Percentiles rank a stretch among this genome's conserved stretches.
phyloP scores from a whole-genome alignment of 2,113 vertebrate species.

The Litocranius walleri region DNA sequence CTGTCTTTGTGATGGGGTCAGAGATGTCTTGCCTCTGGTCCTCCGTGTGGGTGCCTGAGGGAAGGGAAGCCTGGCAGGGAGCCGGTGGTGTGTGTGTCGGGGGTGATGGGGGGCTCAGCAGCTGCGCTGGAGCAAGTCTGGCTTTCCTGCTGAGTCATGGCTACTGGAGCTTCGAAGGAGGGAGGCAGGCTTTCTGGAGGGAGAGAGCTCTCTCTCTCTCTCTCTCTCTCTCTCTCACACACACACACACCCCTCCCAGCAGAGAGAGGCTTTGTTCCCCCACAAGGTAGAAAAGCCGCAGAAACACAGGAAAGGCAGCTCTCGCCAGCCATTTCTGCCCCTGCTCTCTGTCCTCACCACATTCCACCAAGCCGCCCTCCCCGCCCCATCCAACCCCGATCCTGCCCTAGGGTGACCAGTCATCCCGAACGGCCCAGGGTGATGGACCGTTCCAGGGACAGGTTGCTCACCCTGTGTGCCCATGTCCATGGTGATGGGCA shows the following conservation, averaged over 20 bases:
- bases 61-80: neutral
- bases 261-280: neutral
- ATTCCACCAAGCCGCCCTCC: neutral
- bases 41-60: neutral
- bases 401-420: neutral
- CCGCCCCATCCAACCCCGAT: rapidly evolving
- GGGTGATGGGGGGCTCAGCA: neutral
- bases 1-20: neutral
- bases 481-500: neutral
- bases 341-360: neutral
- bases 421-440: neutral
- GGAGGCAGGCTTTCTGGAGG: neutral
- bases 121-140: neutral
- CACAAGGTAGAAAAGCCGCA: neutral
- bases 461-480: rapidly evolving
- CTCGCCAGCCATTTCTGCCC: neutral
- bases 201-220: neutral
- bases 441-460: no score
- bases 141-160: slow-evolving; percentile 62
- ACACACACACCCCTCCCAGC: neutral
- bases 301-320: neutral
- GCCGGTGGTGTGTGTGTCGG: rapidly evolving
- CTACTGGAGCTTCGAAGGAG: neutral
- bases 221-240: neutral
- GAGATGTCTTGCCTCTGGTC: neutral